These are phyloP conservation scores for Tragelaphus eurycerus DNA, from an alignment of 2,797 vertebrate species.

Conservation along the genomic window DNA sequence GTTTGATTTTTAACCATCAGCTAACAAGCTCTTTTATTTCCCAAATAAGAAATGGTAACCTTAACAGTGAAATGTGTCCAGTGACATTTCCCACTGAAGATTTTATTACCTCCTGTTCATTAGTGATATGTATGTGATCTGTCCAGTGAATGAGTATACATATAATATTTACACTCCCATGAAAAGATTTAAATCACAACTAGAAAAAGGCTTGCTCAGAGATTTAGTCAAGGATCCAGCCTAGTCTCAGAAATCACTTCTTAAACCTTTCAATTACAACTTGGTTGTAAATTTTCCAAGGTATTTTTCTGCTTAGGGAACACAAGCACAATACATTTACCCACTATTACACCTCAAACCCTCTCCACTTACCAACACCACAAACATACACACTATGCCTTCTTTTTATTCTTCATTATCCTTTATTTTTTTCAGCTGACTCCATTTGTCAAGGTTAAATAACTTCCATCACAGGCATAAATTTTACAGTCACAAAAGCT, in stretches of 20 bases:
- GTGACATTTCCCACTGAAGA: background rate
- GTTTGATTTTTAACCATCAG: slow-evolving; percentile 10
- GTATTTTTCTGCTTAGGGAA: background rate
- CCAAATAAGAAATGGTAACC: background rate
- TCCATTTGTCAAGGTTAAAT: background rate
- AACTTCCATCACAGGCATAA: background rate
- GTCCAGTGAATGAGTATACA: background rate
- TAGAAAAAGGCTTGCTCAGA: background rate
- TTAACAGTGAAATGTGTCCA: background rate
- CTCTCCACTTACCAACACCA: background rate
- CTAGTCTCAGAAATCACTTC: background rate
- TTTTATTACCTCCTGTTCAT: background rate
- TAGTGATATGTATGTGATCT: background rate
- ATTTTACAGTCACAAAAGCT: background rate
- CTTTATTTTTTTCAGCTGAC: slow-evolving; percentile 1
- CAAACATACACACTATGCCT: background rate
- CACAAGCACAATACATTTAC: background rate
- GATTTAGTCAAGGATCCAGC: background rate
- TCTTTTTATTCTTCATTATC: background rate
- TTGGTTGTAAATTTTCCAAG: background rate
- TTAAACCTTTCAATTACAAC: background rate
- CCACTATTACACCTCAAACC: background rate
- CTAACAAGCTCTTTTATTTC: background rate
- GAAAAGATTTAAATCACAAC: background rate
- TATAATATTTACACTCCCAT: background rate